Conservation (phyloP, 2,888 invertebrate genomes). For the Drosophila incognita region DNA sequence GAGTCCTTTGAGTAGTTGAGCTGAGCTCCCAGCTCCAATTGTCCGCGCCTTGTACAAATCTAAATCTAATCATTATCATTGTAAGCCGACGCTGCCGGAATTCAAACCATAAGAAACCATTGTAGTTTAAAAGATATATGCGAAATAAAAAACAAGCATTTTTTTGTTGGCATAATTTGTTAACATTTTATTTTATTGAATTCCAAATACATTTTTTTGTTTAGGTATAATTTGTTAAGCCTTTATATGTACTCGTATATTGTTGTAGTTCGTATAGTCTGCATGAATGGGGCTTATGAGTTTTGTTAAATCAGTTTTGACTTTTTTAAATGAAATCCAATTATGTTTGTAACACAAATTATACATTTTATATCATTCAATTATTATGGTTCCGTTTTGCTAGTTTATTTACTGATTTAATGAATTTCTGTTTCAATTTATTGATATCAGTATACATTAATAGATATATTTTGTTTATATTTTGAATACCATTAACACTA, state of each 20-base stretch:
- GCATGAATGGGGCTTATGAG: constrained; percentile 19
- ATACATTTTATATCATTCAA: constrained; percentile 7
- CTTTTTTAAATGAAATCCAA: constrained; percentile 16
- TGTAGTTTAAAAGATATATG: constrained; percentile 23
- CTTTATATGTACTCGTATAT: constrained; percentile 58
- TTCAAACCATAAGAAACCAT: constrained; percentile 14
- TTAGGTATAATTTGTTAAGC: constrained; percentile 70
- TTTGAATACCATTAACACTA: constrained; percentile 45
- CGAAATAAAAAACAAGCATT: constrained; percentile 3
- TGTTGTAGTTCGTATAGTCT: constrained; percentile 55
- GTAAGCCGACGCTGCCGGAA: constrained; percentile 53
- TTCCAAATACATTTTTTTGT: constrained; percentile 75
- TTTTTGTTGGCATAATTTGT: constrained; percentile 65
- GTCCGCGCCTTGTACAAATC: constrained; percentile 72
- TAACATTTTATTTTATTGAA: constrained; percentile 77
- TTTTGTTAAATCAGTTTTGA: constrained; percentile 13
- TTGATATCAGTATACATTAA: constrained; percentile 38
- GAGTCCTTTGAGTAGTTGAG: background rate
- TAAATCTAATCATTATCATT: constrained; percentile 68
- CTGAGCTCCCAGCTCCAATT: constrained; percentile 17
- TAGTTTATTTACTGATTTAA: constrained; percentile 13
- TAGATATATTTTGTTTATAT: constrained; percentile 23
- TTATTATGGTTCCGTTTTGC: constrained; percentile 1
- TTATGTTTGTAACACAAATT: constrained; percentile 10
- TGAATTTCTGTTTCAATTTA: constrained; percentile 7